Conservation (phyloP, 2,113 vertebrate species). For the Rhinichthys klamathensis region DNA sequence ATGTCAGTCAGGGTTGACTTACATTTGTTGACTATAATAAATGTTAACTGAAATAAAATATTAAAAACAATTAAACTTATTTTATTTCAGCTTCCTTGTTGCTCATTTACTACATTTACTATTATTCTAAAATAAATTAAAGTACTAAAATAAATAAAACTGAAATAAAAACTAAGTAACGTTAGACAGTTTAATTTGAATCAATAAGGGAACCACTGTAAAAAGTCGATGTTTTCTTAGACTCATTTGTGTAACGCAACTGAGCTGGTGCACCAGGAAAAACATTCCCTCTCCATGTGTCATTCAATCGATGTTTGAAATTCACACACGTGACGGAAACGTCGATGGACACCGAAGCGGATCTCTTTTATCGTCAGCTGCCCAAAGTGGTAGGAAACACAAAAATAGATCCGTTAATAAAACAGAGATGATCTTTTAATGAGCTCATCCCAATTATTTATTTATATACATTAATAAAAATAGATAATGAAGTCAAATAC, state of each 20-base stretch:
- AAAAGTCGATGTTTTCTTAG: background rate
- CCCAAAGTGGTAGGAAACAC: conserved; percentile 76
- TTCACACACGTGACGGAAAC: background rate
- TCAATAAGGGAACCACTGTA: conserved; percentile 50
- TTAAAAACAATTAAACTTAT: background rate
- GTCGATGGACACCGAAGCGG: conserved; percentile 65
- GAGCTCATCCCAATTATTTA: background rate
- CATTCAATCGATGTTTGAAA: background rate
- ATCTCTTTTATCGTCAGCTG: conserved; percentile 70
- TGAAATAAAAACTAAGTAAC: too few species aligned
- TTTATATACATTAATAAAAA: background rate
- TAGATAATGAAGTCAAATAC: background rate
- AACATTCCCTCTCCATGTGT: conserved; percentile 18
- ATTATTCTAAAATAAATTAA: too few species aligned
- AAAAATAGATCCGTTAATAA: background rate
- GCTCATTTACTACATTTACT: too few species aligned
- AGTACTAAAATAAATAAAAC: too few species aligned
- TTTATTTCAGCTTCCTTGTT: too few species aligned
- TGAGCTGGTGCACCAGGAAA: conserved; percentile 59
- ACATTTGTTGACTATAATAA: background rate
- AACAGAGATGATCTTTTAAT: background rate
- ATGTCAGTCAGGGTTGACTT: background rate
- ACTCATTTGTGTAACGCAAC: conserved; percentile 59
- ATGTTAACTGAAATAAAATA: background rate
- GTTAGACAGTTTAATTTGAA: background rate